Evolutionary conservation across 2,888 invertebrate species (phyloP).

Genomic region (Leptinotarsa juncta): DNA sequence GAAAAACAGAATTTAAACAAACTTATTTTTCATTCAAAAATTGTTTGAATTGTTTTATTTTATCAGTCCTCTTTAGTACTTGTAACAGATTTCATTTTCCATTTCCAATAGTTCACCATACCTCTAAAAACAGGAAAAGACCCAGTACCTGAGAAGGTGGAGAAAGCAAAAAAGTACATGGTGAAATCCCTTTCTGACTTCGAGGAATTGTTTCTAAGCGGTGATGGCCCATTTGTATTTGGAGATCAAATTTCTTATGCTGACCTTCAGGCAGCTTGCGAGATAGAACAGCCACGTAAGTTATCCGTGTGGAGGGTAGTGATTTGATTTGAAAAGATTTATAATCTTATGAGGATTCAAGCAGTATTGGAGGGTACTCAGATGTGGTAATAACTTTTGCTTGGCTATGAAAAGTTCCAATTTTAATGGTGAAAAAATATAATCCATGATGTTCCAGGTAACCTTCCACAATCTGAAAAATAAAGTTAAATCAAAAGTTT

Average conservation of each 20-base stretch:
- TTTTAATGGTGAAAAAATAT: too few relatives aligned
- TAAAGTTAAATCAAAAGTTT: too few relatives aligned
- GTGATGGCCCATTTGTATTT: conserved; percentile 63
- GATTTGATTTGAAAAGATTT: background rate
- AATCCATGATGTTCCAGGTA: too few relatives aligned
- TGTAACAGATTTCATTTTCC: conserved; percentile 10
- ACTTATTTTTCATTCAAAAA: too few relatives aligned
- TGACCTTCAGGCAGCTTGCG: conserved; percentile 80
- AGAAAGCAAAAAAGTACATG: conserved; percentile 67
- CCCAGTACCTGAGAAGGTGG: conserved; percentile 64
- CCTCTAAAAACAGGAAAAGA: conserved; percentile 68
- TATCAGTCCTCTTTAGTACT: too few relatives aligned
- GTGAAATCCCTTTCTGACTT: conserved; percentile 70
- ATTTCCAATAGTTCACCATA: conserved; percentile 65
- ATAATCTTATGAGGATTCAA: background rate
- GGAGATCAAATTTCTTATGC: conserved; percentile 76
- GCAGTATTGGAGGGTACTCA: background rate
- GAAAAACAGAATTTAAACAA: too few relatives aligned
- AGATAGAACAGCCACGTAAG: conserved; percentile 82
- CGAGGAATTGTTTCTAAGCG: conserved; percentile 68
- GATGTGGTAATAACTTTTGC: too few relatives aligned
- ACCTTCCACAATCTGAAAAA: too few relatives aligned
- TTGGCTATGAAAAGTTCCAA: too few relatives aligned
- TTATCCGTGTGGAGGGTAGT: conserved; percentile 36
- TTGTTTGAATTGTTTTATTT: too few relatives aligned